phyloP scores from a whole-genome alignment of 2,888 invertebrate species.

The Netelia inedita region DNA sequence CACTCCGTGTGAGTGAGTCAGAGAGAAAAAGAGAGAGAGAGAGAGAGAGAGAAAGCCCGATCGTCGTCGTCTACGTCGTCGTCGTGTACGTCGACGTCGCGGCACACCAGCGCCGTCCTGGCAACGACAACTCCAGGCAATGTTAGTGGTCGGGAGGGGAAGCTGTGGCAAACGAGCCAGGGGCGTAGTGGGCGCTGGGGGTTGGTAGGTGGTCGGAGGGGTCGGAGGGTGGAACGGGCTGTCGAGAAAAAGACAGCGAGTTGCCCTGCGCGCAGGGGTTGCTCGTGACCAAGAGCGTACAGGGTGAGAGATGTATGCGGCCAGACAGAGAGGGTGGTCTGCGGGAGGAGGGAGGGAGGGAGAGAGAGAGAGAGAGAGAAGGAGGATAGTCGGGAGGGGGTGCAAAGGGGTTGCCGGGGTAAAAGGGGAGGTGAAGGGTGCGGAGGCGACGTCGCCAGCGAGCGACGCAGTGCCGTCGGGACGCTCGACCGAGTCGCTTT shows the following conservation, averaged over 20 bases:
- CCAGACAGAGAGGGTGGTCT: constrained; percentile 33
- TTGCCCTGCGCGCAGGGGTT: constrained; percentile 9
- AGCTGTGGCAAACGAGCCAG: constrained; percentile 43
- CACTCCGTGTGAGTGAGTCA: neutral
- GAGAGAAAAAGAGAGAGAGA: no score
- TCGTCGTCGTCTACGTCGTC: constrained; percentile 50
- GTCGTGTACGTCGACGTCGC: constrained; percentile 29
- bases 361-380: constrained; percentile 27
- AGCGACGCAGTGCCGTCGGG: constrained; percentile 84
- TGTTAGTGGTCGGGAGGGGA: constrained; percentile 46
- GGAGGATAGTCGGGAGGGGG: constrained; percentile 56
- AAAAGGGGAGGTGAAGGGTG: constrained; percentile 78
- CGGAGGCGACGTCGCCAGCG: constrained; percentile 82
- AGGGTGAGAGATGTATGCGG: constrained; percentile 30
- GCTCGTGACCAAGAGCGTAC: constrained; percentile 6
- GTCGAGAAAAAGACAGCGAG: constrained; percentile 22
- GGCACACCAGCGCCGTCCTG: constrained; percentile 59
- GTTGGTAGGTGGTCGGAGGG: constrained; percentile 3
- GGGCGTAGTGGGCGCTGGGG: constrained; percentile 40
- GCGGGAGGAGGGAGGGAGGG: constrained; percentile 6
- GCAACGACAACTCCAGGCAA: constrained; percentile 54
- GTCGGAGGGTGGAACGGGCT: constrained; percentile 6
- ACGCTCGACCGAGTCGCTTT: constrained; percentile 81
- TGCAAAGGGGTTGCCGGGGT: constrained; percentile 58
- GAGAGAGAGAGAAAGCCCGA: constrained; percentile 1